Base-by-base conservation (phyloP, 2,797 vertebrate species). In the Chiroxiphia lanceolata region DNA sequence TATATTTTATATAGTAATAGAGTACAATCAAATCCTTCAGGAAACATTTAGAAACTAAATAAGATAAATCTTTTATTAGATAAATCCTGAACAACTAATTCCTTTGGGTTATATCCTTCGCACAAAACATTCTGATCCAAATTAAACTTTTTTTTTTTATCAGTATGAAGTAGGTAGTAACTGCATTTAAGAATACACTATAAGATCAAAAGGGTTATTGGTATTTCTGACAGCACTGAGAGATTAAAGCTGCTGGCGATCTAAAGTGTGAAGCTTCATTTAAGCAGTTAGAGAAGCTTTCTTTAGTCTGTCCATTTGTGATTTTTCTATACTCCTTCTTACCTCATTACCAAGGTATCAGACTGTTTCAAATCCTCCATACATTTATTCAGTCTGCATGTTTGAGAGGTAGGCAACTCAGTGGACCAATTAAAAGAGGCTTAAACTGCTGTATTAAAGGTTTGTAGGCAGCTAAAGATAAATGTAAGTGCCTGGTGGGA, bases 301-400 rank as follows among this genome's bases (percentile, higher is more conserved):
- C 71, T 89, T 89, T 93, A 50, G 13, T 79, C 86, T 92, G 54
- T 68, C 40, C 57, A 61, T 93, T 92, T 89, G 56, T 91, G 53
- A 36, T 93, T 87, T 90, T 83, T 71, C 68, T 92, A 3, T 25
- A 38, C 20, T 84, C 2, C 48, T 71, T 78, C 57, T 96, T 94
- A 72, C 79, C 91, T 95, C 84, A 92, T 95, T 96, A 94, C 31
- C 72, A 51, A 48, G 53, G 38, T 75, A 89, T 89, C 91, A 96
- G 61, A 87, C 82, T 89, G 91, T 22, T 95, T 96, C 78, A 91
- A 87, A 96, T 93, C 81, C 60, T 85, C 64, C 44, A 69, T 59
- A 60, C 65, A 31, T 92, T 85, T 80, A 47, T 95, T 83, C 64
- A 36, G 45, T 74, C 79, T 78, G 69, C 42, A 48, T 33, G 72